These are phyloP conservation scores for Aphis craccivora DNA, from an alignment of 1,140 invertebrate genomes.

Conservation along the genomic window DNA sequence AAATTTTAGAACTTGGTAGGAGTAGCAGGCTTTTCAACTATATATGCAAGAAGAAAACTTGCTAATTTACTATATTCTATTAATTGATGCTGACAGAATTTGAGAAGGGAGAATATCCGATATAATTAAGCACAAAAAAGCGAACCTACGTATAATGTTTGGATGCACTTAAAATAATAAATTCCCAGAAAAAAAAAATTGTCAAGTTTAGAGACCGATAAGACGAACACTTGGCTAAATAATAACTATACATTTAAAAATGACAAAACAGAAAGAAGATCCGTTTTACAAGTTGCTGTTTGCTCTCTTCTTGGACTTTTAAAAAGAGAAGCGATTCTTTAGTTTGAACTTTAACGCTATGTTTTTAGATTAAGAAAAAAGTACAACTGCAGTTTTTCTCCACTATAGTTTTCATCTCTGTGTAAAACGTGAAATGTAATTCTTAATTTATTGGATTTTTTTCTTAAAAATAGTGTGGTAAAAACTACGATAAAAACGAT, in stretches of 20 bases:
- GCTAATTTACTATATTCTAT: not conserved
- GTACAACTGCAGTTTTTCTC: not conserved
- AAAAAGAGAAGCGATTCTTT: not conserved
- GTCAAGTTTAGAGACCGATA: not conserved
- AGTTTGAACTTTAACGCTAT: not conserved
- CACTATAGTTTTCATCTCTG: not conserved
- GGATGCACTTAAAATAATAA: not conserved
- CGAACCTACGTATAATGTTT: not conserved
- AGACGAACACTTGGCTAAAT: not conserved
- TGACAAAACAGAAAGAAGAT: not conserved
- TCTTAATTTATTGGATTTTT: slow-evolving; percentile 1
- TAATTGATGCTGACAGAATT: not conserved
- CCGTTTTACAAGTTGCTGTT: not conserved
- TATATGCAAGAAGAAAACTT: not conserved
- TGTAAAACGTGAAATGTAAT: not conserved
- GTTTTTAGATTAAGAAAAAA: not conserved
- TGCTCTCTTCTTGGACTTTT: not conserved
- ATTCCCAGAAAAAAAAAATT: not conserved
- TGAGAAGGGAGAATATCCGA: not conserved
- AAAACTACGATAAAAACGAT: not conserved
- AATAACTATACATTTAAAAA: not conserved
- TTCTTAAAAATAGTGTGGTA: not conserved
- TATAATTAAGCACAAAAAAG: not conserved
- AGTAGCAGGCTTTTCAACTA: not conserved
- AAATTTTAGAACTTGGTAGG: not conserved